These are phyloP conservation scores for Anarhynchus alexandrinus DNA, from an alignment of 2,113 vertebrate species.

Conservation along the genomic window DNA sequence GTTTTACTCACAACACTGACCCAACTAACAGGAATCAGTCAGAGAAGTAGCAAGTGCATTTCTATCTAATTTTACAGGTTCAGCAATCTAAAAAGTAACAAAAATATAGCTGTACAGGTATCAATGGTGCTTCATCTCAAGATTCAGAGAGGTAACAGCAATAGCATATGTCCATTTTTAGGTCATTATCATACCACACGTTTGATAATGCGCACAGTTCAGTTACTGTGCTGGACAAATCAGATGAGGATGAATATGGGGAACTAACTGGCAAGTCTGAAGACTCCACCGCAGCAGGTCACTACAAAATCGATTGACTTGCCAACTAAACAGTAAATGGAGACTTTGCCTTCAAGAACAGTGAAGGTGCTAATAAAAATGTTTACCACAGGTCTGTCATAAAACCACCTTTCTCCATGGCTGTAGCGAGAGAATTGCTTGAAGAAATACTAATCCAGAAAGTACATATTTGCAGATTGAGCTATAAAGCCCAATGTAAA, in stretches of 20 bases:
- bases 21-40: no score
- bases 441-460: background rate
- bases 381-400: background rate
- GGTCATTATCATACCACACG: background rate
- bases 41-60: background rate
- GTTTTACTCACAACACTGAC: background rate
- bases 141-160: background rate
- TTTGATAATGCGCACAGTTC: background rate
- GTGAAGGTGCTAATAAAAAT: background rate
- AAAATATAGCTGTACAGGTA: background rate
- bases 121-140: accelerated
- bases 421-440: background rate
- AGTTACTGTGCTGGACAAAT: background rate
- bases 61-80: background rate
- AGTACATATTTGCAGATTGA: background rate
- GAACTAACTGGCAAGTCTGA: background rate
- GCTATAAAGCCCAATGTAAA: background rate
- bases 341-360: background rate
- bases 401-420: background rate
- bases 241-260: accelerated
- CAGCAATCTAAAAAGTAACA: background rate
- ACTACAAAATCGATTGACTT: accelerated
- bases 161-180: background rate
- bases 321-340: background rate
- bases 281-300: accelerated